Conservation (phyloP, 2,797 vertebrate species). For the Acrossocheilus wenchowensis region DNA sequence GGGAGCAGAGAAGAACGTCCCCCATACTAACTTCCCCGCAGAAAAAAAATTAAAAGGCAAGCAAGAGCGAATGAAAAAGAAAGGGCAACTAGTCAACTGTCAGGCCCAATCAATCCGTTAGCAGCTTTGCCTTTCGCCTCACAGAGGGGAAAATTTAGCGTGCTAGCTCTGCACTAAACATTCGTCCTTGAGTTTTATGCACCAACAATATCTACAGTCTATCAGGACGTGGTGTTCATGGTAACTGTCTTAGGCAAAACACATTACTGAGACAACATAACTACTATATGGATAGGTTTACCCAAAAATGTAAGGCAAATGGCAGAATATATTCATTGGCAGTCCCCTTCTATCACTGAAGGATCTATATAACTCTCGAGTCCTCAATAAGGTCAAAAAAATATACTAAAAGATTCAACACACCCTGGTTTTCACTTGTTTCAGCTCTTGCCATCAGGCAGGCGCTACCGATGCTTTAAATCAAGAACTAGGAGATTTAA, state of each 20-base stretch:
- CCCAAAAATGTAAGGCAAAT: not conserved
- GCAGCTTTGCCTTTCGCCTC: slow-evolving; percentile 87
- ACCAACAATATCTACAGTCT: slow-evolving; percentile 1
- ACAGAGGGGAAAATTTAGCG: slow-evolving; percentile 55
- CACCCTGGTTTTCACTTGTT: no score
- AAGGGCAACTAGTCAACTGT: slow-evolving; percentile 87
- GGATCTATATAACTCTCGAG: no score
- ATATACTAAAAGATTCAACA: no score
- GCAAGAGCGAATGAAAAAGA: slow-evolving; percentile 35
- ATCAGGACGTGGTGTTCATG: not conserved
- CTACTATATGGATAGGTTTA: not conserved
- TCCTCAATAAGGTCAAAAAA: no score
- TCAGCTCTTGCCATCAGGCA: no score
- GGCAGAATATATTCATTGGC: not conserved
- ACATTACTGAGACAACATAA: not conserved
- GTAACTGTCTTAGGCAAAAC: not conserved
- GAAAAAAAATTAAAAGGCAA: slow-evolving; percentile 58
- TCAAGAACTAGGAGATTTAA: no score
- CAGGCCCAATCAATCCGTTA: slow-evolving; percentile 87
- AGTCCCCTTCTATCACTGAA: no score
- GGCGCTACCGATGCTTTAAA: no score
- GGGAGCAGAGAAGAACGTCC: slow-evolving; percentile 85
- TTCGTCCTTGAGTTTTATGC: slow-evolving; percentile 34
- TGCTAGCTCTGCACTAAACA: slow-evolving; percentile 20
- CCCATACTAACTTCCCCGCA: slow-evolving; percentile 85